Percentiles rank a stretch among this genome's conserved stretches.
Evolutionary conservation across 2,797 vertebrate species (phyloP).

Genomic region (Aldrovandia affinis): DNA sequence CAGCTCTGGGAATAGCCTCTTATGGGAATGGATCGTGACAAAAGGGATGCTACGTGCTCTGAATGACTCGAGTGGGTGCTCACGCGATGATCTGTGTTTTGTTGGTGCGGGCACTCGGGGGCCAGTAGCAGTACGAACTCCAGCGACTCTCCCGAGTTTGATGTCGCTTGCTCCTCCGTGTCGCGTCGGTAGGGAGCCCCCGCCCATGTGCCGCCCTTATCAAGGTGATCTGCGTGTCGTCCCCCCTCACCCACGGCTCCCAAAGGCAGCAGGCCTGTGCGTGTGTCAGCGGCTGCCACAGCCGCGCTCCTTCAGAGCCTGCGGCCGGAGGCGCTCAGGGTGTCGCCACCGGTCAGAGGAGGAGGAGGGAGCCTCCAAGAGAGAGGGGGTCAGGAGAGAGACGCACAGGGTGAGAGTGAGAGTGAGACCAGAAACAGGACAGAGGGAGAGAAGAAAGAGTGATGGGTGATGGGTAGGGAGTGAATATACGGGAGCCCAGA

Average conservation of each 20-base stretch:
- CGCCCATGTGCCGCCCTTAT: background rate
- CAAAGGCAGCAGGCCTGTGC: background rate
- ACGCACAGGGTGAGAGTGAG: background rate
- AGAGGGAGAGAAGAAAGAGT: background rate
- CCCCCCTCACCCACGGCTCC: background rate
- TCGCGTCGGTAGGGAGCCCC: background rate
- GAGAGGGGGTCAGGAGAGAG: background rate
- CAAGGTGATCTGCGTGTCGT: background rate
- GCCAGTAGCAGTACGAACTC: background rate
- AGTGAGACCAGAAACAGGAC: background rate
- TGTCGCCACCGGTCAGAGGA: background rate
- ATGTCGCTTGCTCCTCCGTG: background rate
- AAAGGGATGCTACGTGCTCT: background rate
- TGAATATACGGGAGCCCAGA: background rate
- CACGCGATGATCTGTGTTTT: no score
- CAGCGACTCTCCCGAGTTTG: background rate
- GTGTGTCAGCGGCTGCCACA: slow-evolving; percentile 15
- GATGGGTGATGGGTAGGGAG: no score
- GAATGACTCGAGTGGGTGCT: no score
- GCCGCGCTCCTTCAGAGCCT: background rate
- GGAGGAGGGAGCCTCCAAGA: background rate
- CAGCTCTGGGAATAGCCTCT: background rate
- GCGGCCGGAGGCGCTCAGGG: background rate
- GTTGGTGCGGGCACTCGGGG: background rate
- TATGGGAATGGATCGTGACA: background rate